Evolutionary conservation across 2,797 vertebrate species (phyloP), one percentile per base, ranked within the genome.

Genomic region (Sebastes umbrosus): DNA sequence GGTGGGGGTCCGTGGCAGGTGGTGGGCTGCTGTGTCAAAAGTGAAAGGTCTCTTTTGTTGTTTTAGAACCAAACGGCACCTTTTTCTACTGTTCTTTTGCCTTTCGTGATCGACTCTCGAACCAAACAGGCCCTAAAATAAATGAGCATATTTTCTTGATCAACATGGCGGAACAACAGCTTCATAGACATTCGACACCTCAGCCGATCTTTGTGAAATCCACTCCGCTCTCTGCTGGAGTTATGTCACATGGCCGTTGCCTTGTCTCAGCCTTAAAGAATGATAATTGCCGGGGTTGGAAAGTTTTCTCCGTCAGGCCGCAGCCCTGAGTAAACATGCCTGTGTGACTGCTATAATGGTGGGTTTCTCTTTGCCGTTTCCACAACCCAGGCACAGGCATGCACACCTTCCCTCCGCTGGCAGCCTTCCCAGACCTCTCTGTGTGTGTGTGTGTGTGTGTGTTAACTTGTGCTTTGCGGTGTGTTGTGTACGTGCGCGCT

Each of bases 321-420:
- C 95, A 91, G 93, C 94, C 94, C 92, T 94, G 94, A 91, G 94
- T 96, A 95, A 96, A 96, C 94, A 94, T 94, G 94, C 93, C 91
- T 93, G 86, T 91, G 91, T 93, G 94, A 92, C 94, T 94, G 90
- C 91, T 90, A 93, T 95, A 94, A 96, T 94, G 92, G 93, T 94
- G 92, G 94, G 91, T 85, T 92, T 90, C 84, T 93, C 72, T 91
- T 84, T 90, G 90, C 90, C 77, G 88, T 95, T 95, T 94, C 94
- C 92, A 92, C 90, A 93, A 84, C 88, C 91, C 90, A 91, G 90
- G 93, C 92, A 90, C 90, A 90, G 92, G 91, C 91, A 93, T 92
- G 91, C 89, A 93, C 92, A 94, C 91, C 89, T 93, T 92, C 85
- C 86, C 84, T 85, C 29, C 2, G 5, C 88, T 96, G 94, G 94